These are phyloP conservation scores for Sporophila hypoxantha DNA, from an alignment of 2,113 vertebrate genomes.

Conservation along the genomic window DNA sequence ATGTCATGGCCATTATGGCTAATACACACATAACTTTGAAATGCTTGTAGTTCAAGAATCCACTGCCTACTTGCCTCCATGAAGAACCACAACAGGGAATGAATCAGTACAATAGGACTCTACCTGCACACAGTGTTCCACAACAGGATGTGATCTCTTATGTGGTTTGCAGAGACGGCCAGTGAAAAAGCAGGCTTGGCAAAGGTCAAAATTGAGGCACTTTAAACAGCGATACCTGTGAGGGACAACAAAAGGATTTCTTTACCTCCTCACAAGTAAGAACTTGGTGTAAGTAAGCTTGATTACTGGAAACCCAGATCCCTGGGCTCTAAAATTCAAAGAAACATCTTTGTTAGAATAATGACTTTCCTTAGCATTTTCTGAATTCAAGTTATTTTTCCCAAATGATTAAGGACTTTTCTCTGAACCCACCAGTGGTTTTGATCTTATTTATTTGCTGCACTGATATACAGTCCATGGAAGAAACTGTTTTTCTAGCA, in stretches of 20 bases:
- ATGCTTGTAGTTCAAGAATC: not conserved
- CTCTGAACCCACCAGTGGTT: not conserved
- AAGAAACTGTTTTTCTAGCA: not conserved
- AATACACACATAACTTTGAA: not conserved
- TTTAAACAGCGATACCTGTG: slow-evolving; percentile 81
- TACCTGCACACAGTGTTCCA: slow-evolving; percentile 78
- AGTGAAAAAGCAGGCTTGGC: slow-evolving; percentile 80
- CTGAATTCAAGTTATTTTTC: not conserved
- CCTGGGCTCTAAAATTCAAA: not conserved
- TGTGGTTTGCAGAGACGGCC: slow-evolving; percentile 68
- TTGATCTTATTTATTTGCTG: not conserved
- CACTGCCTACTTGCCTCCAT: not conserved
- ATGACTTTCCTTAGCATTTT: not conserved
- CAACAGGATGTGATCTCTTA: slow-evolving; percentile 71
- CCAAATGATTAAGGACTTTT: not conserved
- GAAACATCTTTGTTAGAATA: not conserved
- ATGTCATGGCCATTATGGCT: not conserved
- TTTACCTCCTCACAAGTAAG: not conserved
- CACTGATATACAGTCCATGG: not conserved
- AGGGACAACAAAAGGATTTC: not conserved
- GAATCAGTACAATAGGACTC: not conserved
- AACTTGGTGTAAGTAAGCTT: not conserved
- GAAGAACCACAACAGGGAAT: not conserved
- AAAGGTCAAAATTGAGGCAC: slow-evolving; percentile 82
- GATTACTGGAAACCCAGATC: not conserved